Evolutionary conservation across 2,113 vertebrate genomes (phyloP), one percentile per base, ranked within the genome.

Genomic region (cattle (Bos taurus)): DNA sequence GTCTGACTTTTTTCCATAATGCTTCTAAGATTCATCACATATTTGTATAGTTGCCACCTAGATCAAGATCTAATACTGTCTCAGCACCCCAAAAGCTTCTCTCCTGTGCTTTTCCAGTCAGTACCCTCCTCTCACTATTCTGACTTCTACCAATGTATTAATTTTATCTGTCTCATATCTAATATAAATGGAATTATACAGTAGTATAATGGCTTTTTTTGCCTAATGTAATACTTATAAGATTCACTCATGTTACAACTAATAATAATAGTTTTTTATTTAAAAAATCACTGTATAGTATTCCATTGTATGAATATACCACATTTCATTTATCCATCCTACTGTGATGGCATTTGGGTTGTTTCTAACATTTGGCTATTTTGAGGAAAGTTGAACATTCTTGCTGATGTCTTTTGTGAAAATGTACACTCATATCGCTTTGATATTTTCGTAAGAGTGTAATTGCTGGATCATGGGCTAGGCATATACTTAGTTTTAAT

Each of bases 301-400:
- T 74, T 93, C 52, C 13, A 59, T 23, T 97, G 19, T 92, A 46
- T 56, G 54, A 94, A 62, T 90, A 81, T 40, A 54, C 3, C 21
- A 48, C 46, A 77, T 91, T 93, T 95, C 43, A 80, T 62, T 94
- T 77, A 50, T 86, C 26, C 54, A 43, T 86, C 46, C n/a, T 94
- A 28, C 83, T 88, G n/a, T 96, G 57, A 81, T 93, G 16, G 16
- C 28, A 89, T 94, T 87, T 91, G 21, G 52, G 16, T 85, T 91
- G 12, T 84, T 94, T 64, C 52, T 57, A 52, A 23, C 84, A 54
- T 88, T 86, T 50, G 62, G 16, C 52, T 71, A 16, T 82, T 59
- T 91, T 90, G 88, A 91, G 82, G 56, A 81, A 88, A 94, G 15
- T 23, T 85, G 50, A 90, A 60, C 60, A 94, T 96, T 60, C 74